Evolutionary conservation across 2,797 vertebrate species (phyloP).

Genomic region (Sebastes umbrosus): DNA sequence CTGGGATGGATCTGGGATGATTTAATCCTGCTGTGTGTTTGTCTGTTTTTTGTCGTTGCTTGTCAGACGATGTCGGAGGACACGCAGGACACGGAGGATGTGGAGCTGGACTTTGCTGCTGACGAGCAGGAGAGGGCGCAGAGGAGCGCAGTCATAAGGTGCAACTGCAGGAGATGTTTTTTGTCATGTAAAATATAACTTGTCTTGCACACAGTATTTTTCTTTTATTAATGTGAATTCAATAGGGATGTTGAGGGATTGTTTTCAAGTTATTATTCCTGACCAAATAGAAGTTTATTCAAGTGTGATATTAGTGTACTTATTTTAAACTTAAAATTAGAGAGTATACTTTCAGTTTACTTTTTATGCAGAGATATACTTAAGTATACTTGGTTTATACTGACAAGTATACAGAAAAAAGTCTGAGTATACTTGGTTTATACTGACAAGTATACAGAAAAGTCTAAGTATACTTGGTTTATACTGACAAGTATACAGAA

Average conservation of each 20-base stretch:
- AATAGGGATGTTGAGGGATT: neutral
- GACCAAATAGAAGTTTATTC: no score
- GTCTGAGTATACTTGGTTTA: no score
- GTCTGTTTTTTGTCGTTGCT: constrained; percentile 13
- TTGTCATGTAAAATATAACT: no score
- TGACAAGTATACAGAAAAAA: no score
- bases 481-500: no score
- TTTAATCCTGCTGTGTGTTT: neutral
- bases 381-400: no score
- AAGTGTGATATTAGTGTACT: no score
- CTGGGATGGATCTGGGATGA: neutral
- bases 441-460: no score
- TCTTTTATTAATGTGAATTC: neutral
- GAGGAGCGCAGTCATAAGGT: constrained; percentile 81
- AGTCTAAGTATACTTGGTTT: no score
- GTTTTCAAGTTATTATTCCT: neutral
- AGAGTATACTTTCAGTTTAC: no score
- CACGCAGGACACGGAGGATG: constrained; percentile 85
- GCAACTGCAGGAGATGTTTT: constrained; percentile 12
- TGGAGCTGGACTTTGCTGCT: constrained; percentile 87
- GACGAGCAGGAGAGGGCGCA: constrained; percentile 79
- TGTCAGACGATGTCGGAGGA: constrained; percentile 75
- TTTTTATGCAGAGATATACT: no score
- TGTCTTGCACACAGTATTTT: neutral
- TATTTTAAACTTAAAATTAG: no score